Base-by-base conservation (phyloP, 2,797 vertebrate genomes). In the Halcyon smyrnensis region DNA sequence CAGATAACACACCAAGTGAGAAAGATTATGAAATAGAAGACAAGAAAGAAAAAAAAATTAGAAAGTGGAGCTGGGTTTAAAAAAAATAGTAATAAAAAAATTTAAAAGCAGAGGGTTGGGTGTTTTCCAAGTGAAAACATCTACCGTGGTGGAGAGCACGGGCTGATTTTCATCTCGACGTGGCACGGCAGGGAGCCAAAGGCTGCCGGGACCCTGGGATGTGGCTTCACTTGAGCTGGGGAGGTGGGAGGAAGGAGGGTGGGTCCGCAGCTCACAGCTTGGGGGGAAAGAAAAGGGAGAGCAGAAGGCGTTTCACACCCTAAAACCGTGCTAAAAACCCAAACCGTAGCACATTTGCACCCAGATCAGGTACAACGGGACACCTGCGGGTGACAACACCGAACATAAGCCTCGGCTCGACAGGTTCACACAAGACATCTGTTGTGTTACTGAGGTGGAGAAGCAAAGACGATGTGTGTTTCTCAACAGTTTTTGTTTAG, bases 241-340 rank as follows among this genome's bases (percentile, higher is more conserved):
- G 41, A 87, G 37, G 37, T 4, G 3, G 23, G 45, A 51, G 25
- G n/a, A 56, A 84, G 21, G 23, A 48, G 12, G 39, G 11, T 59
- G 9, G 1, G 46, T 45, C 23, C 41, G n/a, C 19, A 1, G 8
- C 30, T 63, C n/a, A 1, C 0, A 0, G 78, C 50, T 57, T 32
- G 30, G 82, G 68, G 81, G 63, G 14, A 54, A 48, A 37, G 24
- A 4, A 27, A 18, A 16, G 67, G 25, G 46, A n/a, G 86, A 65
- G 37, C 37, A 63, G 85, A 11, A 71, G 30, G 80, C 0, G 1
- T 37, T 70, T 53, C 53, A 18, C 48, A 37, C 34, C 82, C 73
- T 24, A 17, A 37, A 34, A 67, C 34, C 0, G 3, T 11, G 60
- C 74, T 28, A 21, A 19, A 16, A 80, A 36, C 14, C 45, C 11